These are phyloP conservation scores for Anoplolepis gracilipes DNA, from an alignment of 1,140 invertebrate species.

Conservation along the genomic window DNA sequence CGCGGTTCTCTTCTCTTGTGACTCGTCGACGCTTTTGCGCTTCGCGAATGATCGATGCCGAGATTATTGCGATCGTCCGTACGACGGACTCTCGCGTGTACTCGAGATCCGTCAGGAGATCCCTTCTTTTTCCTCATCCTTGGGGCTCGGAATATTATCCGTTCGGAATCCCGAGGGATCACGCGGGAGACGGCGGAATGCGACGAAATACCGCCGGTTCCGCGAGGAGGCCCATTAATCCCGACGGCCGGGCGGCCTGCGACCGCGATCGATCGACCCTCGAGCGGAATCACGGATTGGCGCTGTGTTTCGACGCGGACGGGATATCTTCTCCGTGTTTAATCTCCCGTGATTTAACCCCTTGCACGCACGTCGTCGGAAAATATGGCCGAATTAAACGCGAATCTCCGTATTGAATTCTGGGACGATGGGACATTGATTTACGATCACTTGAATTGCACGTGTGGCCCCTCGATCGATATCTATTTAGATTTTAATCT, in stretches of 20 bases:
- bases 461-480: not conserved
- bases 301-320: constrained; percentile 22
- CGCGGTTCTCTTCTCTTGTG: constrained; percentile 56
- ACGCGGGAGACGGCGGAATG: constrained; percentile 35
- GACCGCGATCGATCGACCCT: constrained; percentile 29
- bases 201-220: constrained; percentile 18
- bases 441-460: not conserved
- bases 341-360: constrained; percentile 40
- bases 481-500: constrained; percentile 8
- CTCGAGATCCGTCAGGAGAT: constrained; percentile 24
- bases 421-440: constrained; percentile 13
- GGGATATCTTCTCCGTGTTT: constrained; percentile 31
- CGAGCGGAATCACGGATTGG: constrained; percentile 13
- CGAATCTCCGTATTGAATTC: constrained; percentile 19
- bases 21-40: constrained; percentile 71
- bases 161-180: constrained; percentile 33
- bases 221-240: constrained; percentile 36
- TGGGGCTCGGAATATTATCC: constrained; percentile 37
- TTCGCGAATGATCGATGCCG: constrained; percentile 77
- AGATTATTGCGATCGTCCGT: constrained; percentile 74
- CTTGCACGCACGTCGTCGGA: not conserved
- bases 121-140: constrained; percentile 7
- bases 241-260: not conserved
- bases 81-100: constrained; percentile 4
- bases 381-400: constrained; percentile 41